Conservation (phyloP, 2,113 vertebrate species). For the Sylvilagus bachmani region DNA sequence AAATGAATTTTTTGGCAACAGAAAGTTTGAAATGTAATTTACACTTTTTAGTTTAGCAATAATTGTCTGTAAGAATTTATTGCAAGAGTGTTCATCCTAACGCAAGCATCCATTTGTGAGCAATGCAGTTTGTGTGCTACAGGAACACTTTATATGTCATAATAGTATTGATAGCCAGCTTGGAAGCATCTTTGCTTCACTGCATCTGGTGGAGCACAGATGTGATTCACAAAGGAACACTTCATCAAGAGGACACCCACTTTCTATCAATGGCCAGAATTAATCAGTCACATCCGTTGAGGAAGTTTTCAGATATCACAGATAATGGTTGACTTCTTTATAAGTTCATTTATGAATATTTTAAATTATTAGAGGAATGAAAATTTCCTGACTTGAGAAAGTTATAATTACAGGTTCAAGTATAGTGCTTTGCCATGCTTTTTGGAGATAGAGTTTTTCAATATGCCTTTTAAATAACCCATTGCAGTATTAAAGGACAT, state of each 20-base stretch:
- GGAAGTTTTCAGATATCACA: neutral
- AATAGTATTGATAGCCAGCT: conserved; percentile 40
- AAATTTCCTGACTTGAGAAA: neutral
- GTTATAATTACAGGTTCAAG: neutral
- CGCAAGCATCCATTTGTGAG: conserved; percentile 60
- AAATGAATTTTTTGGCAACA: conserved; percentile 63
- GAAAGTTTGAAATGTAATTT: conserved; percentile 43
- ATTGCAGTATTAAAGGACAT: neutral
- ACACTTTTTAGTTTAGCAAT: conserved; percentile 24
- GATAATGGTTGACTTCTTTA: neutral
- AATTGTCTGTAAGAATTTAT: conserved; percentile 69
- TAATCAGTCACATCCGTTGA: neutral
- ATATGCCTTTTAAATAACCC: neutral
- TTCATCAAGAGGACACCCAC: conserved; percentile 23
- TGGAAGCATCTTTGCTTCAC: conserved; percentile 64
- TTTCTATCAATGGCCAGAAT: conserved; percentile 57
- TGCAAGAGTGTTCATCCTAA: conserved; percentile 61
- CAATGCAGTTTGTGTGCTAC: conserved; percentile 66
- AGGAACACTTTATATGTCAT: conserved; percentile 69
- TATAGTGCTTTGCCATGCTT: neutral
- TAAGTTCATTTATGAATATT: neutral
- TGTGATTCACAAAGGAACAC: conserved; percentile 33
- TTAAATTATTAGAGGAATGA: conserved; percentile 29
- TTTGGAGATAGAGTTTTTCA: neutral
- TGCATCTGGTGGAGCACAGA: neutral